phyloP scores from a whole-genome alignment of 2,113 vertebrate species.

The Xiphorhynchus elegans region DNA sequence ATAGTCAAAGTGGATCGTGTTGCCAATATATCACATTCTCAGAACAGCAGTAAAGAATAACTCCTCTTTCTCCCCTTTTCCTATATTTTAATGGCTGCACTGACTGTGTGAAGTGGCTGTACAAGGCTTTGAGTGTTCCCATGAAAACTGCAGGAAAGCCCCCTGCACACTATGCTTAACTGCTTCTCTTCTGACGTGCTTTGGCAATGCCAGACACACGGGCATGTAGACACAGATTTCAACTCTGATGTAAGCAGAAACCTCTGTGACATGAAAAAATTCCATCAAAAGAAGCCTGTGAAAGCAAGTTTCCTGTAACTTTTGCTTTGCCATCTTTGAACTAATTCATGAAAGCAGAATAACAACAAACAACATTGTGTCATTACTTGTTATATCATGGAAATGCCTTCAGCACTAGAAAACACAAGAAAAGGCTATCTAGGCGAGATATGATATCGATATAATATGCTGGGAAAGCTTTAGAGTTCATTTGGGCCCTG shows the following conservation, averaged over 20 bases:
- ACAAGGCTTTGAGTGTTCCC: not conserved
- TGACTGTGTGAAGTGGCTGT: not conserved
- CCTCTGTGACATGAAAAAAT: not conserved
- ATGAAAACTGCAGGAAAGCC: not conserved
- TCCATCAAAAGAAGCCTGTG: not conserved
- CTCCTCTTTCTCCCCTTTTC: not conserved
- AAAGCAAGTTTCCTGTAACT: not conserved
- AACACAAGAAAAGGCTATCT: not conserved
- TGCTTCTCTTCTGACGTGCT: not conserved
- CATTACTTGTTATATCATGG: not conserved
- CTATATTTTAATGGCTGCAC: not conserved
- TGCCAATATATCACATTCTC: not conserved
- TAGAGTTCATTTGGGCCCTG: not conserved
- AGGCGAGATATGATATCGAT: not conserved
- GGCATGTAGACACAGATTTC: not conserved
- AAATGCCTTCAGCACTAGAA: not conserved
- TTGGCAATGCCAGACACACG: fast-evolving
- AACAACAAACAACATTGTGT: not conserved
- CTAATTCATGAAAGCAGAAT: not conserved
- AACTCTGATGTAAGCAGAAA: not conserved
- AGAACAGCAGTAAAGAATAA: not conserved
- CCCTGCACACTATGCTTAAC: not conserved
- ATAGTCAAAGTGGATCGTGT: not conserved
- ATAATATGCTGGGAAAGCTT: not conserved
- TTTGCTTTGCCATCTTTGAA: not conserved